These are phyloP conservation scores for Gavialis gangeticus DNA, from an alignment of 2,113 vertebrate species.

Conservation along the genomic window DNA sequence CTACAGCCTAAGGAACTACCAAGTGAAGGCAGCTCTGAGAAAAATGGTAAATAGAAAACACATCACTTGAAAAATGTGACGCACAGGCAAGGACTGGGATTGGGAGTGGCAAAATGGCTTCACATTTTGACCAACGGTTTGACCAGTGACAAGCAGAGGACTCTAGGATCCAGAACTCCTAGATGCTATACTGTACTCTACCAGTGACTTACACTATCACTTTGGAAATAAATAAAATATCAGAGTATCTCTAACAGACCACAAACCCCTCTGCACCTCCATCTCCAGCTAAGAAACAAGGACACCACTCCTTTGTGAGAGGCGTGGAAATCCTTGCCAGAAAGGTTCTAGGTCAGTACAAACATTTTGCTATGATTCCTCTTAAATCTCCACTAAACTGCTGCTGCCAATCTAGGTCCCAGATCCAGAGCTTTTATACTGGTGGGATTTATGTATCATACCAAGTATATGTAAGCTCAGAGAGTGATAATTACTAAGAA, in stretches of 20 bases:
- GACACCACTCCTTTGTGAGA: neutral
- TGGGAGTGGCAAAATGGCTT: neutral
- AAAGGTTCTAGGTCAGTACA: neutral
- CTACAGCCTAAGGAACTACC: constrained; percentile 48
- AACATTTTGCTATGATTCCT: neutral
- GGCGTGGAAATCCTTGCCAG: neutral
- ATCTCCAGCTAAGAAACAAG: neutral
- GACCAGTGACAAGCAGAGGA: neutral
- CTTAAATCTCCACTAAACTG: neutral
- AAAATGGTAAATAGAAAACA: neutral
- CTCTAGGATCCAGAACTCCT: neutral
- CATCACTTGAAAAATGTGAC: neutral
- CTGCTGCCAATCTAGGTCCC: neutral
- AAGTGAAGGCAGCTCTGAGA: constrained; percentile 26
- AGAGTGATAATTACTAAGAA: neutral
- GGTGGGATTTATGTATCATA: neutral
- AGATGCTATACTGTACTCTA: neutral
- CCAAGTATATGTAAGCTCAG: neutral
- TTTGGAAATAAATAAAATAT: neutral
- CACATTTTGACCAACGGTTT: neutral
- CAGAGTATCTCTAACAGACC: neutral
- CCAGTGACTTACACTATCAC: neutral
- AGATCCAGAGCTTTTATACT: neutral
- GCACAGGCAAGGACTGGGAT: neutral
- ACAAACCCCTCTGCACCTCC: neutral